Conservation (phyloP, 23 tunicate species). For the Trididemnum nubilum region DNA sequence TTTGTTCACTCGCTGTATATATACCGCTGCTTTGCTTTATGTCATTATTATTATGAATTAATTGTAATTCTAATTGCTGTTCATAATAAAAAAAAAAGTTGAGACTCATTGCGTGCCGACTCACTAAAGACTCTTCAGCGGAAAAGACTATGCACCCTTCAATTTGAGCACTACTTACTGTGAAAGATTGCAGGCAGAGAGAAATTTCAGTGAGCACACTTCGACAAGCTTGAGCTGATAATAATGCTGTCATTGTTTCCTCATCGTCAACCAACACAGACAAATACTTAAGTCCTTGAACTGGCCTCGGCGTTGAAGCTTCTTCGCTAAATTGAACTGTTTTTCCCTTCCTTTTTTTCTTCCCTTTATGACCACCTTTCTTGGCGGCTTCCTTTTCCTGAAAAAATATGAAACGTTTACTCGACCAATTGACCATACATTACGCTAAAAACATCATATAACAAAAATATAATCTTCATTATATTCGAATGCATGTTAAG, state of each 20-base stretch:
- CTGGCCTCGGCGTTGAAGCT: neutral
- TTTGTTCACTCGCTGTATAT: too few species aligned
- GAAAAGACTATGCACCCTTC: neutral
- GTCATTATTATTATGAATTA: too few species aligned
- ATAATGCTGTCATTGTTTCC: neutral
- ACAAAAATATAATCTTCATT: too few species aligned
- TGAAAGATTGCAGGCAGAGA: neutral
- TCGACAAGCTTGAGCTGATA: neutral
- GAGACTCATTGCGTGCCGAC: too few species aligned
- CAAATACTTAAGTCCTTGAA: constrained; percentile 4
- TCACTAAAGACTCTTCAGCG: neutral
- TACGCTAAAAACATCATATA: too few species aligned
- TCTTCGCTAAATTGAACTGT: neutral
- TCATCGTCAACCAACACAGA: constrained; percentile 1
- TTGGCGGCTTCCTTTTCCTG: neutral
- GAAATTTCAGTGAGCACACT: neutral
- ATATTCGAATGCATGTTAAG: too few species aligned
- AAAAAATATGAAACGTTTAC: too few species aligned
- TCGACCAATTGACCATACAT: too few species aligned
- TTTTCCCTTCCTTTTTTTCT: neutral
- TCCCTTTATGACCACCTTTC: neutral
- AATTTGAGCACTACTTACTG: neutral
- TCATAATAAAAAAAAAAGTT: neutral
- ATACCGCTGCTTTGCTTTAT: too few species aligned
- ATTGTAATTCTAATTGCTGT: too few species aligned